A percentile compares a stretch with the other conserved stretches of the same genome.
phyloP scores from a whole-genome alignment of 2,888 invertebrate species.

The Cerastoderma edule region DNA sequence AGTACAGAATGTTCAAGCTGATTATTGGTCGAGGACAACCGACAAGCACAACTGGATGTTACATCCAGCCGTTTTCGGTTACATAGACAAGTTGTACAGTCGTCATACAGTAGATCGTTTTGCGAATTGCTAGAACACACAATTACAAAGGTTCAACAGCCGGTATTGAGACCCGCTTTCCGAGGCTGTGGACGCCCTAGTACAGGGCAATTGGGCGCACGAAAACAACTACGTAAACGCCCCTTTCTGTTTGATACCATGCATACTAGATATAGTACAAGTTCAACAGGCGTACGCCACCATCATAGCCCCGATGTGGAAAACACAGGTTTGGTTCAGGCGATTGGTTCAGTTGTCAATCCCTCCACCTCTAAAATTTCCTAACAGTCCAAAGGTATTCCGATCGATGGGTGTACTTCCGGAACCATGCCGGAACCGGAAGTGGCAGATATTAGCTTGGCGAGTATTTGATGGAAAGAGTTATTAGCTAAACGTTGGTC shows the following conservation, averaged over 20 bases:
- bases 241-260: constrained; percentile 30
- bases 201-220: constrained; percentile 31
- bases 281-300: constrained; percentile 18
- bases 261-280: constrained; percentile 29
- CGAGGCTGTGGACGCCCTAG: constrained; percentile 33
- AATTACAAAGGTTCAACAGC: constrained; percentile 39
- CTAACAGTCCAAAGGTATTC: not conserved
- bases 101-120: constrained; percentile 35
- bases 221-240: constrained; percentile 49
- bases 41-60: constrained; percentile 42
- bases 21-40: constrained; percentile 38
- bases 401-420: constrained; percentile 20
- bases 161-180: constrained; percentile 31
- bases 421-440: constrained; percentile 13
- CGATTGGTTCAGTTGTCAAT: constrained; percentile 17
- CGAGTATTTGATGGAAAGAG: not conserved
- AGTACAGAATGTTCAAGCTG: constrained; percentile 28
- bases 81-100: constrained; percentile 35
- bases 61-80: constrained; percentile 27
- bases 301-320: constrained; percentile 37
- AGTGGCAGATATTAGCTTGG: constrained; percentile 1
- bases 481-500: constrained; percentile 9
- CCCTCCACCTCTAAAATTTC: constrained; percentile 8
- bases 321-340: constrained; percentile 27
- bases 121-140: constrained; percentile 27